Base-by-base conservation (phyloP, 2,113 vertebrate species). In the Tretioscincus oriximinensis region DNA sequence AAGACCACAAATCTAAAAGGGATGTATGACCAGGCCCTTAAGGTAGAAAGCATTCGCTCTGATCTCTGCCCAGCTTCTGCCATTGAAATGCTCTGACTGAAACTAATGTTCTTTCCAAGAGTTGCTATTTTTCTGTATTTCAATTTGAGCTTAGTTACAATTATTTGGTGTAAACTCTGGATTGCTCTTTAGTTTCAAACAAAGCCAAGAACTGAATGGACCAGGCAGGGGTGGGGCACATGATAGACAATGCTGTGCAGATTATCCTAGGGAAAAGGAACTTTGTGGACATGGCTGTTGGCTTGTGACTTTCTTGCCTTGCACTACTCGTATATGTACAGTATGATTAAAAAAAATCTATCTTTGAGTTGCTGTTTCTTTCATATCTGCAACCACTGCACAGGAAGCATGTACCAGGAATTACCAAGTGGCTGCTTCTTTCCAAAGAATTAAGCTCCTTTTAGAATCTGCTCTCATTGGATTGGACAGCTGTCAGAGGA, bases 391-490 rank as follows among this genome's bases (percentile, higher is more conserved):
- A 88, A 85, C 86, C 61, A 70, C 63, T 90, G 80, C 89, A 67
- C 60, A 87, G 90, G 91, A 92, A 12, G 67, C 68, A 80, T 69
- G 80, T 92, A 84, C 90, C 45, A 26, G 90, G 90, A 90, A 92
- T 45, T n/a, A 41, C 20, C 60, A 67, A 78, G 14, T 31, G 81
- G n/a, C 58, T 60, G 83, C 79, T 88, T 74, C 64, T 61, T n/a
- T 69, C 21, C 69, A 83, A 74, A 79, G 49, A 78, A 63, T 26
- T 0, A 9, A 11, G 81, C 89, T 88, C 83, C 71, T 87, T 68
- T 87, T 85, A 11, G 26, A 75, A 9, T 88, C 88, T 65, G 47
- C 70, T 14, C 64, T 29, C 86, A 31, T n/a, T 72, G 54, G 80
- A 69, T 72, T 7, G 7, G 68, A 47, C 69, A 60, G 76, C 73